Evolutionary conservation across 2,113 vertebrate genomes (phyloP), one percentile per base, ranked within the genome.

Genomic region (Microcebus jonahi): DNA sequence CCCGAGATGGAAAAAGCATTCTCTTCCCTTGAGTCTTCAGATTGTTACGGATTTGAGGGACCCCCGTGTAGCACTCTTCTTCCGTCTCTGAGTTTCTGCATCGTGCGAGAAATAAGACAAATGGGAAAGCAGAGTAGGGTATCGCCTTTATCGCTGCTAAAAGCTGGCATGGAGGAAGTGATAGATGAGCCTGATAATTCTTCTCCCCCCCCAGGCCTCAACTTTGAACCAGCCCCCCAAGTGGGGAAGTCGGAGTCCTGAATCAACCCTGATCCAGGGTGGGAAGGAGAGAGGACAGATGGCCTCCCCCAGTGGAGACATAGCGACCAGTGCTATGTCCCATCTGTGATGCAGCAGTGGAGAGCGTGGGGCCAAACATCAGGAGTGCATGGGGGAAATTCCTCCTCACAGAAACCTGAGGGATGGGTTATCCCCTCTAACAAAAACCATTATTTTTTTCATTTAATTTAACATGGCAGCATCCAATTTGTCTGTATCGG

Each of bases 381-480:
- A 23, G 34, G 39, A 73, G 15, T 20, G 4, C 34, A 50, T 53
- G 18, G 27, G n/a, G 45, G 48, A 45, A 59, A 84, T 45, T 12
- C 59, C 67, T 88, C 25, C 17, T 61, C 13, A 5, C 48, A 50
- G 79, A 53, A 75, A 73, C 27, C 73, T 20, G 13, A 87, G 21
- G 42, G 84, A 55, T 14, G 8, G 2, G 5, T 59, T 79, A 86
- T 59, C 11, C 8, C 53, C 39, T 53, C 45, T 48, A 59, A 83
- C 3, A 63, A 65, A 75, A 87, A 10, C 12, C 31, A 2, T 79
- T 82, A 6, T 42, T 68, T 14, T 91, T 80, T 83, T 63, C 17
- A 39, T 86, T 76, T 59, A 67, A 68, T 25, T 82, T 91, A 93
- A 82, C n/a, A 68, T 91, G 12, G 67, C 13, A 50, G 23, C 31